These are phyloP conservation scores for Camarhynchus parvulus DNA, from an alignment of 2,113 vertebrate species.

Conservation along the genomic window DNA sequence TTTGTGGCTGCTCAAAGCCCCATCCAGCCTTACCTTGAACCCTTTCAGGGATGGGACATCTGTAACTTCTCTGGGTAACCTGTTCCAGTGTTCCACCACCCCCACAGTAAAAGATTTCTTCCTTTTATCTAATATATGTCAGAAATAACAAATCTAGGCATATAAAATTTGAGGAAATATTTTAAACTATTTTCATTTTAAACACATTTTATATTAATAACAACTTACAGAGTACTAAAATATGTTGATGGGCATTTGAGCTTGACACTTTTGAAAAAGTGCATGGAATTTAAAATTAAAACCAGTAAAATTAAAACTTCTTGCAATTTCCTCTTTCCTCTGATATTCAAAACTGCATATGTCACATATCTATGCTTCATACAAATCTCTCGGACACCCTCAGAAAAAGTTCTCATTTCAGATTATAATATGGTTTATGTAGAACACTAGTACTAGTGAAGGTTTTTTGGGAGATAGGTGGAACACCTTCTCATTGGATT, in stretches of 20 bases:
- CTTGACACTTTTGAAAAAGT: background rate
- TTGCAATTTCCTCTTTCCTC: background rate
- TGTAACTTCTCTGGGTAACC: background rate
- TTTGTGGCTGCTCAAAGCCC: background rate
- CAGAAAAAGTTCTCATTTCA: background rate
- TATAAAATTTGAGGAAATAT: background rate
- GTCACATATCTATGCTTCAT: background rate
- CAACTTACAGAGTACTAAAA: background rate
- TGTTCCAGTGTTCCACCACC: background rate
- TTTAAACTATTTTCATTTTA: background rate
- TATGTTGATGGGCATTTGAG: background rate
- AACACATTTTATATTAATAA: background rate
- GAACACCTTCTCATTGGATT: background rate
- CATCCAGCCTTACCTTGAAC: background rate
- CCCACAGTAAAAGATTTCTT: background rate
- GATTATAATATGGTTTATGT: background rate
- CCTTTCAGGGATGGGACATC: background rate
- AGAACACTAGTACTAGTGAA: background rate
- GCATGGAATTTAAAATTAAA: background rate
- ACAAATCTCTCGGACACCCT: background rate
- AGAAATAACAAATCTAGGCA: background rate
- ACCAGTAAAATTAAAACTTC: background rate
- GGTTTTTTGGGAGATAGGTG: fast-evolving
- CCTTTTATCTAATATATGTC: background rate
- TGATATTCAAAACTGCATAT: background rate